Conservation (phyloP, 2,113 vertebrate genomes). For the Okapia johnstoni region DNA sequence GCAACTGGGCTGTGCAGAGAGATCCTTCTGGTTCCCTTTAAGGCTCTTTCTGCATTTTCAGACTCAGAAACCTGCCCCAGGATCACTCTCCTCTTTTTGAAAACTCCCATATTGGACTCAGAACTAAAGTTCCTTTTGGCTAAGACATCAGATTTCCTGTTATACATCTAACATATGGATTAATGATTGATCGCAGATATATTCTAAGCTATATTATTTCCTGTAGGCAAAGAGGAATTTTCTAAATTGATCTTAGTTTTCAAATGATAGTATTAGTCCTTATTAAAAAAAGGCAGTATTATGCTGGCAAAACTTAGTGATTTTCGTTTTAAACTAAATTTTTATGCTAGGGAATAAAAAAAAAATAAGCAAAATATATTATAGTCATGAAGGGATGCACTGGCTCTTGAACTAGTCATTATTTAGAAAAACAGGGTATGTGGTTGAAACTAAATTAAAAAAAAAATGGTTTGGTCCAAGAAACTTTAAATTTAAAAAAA, state of each 20-base stretch:
- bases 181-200: neutral
- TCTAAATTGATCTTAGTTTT: neutral
- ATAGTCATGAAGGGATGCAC: neutral
- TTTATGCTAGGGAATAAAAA: neutral
- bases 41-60: neutral
- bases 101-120: neutral
- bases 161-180: neutral
- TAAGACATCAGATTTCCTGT: neutral
- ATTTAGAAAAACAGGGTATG: neutral
- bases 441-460: neutral
- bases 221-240: neutral
- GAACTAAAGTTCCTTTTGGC: neutral
- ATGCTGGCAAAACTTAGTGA: neutral
- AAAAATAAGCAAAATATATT: neutral
- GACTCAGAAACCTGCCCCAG: neutral
- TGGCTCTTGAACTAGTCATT: neutral
- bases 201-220: constrained; percentile 15
- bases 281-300: neutral
- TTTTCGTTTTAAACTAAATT: neutral
- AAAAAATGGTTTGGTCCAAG: neutral
- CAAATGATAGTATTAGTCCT: neutral
- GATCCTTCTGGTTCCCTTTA: neutral
- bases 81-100: neutral
- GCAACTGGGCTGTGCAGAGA: neutral
- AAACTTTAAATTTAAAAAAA: neutral